phyloP scores from a whole-genome alignment of 2,113 vertebrate genomes.

The Lepus americanus region DNA sequence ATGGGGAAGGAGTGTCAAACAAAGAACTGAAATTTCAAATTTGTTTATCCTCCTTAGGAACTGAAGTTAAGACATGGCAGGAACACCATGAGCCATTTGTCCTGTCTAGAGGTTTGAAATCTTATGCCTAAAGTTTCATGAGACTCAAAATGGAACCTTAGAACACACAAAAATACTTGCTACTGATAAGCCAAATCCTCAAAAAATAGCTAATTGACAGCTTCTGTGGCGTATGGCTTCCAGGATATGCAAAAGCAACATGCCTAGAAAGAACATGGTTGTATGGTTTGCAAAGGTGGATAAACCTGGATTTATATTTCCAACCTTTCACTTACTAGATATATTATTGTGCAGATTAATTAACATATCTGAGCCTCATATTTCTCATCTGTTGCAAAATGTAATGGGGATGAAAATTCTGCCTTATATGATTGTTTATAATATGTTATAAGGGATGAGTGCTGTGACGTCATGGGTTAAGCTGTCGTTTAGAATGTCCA shows the following conservation, averaged over 20 bases:
- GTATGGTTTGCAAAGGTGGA: conserved; percentile 31
- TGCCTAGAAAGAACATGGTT: background rate
- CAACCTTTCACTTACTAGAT: background rate
- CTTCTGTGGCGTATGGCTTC: conserved; percentile 22
- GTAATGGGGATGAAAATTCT: conserved; percentile 54
- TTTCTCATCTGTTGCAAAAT: conserved; percentile 66
- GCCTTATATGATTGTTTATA: background rate
- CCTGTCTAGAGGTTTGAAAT: background rate
- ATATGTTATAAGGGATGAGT: too few relatives aligned
- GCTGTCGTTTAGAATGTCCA: too few relatives aligned
- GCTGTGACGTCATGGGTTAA: too few relatives aligned
- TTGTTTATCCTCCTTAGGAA: background rate
- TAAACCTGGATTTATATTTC: conserved; percentile 40
- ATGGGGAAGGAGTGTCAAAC: background rate
- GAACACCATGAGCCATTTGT: background rate
- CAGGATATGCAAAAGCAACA: background rate
- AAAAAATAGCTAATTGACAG: conserved; percentile 22
- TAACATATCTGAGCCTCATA: background rate
- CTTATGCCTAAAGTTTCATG: background rate
- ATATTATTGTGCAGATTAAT: background rate
- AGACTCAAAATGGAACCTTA: conserved; percentile 46
- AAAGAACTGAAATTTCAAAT: background rate
- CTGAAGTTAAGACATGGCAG: background rate
- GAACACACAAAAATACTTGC: conserved; percentile 5
- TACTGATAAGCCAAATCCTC: background rate